phyloP scores from a whole-genome alignment of 2,888 invertebrate genomes.

The Perdita meconis region DNA sequence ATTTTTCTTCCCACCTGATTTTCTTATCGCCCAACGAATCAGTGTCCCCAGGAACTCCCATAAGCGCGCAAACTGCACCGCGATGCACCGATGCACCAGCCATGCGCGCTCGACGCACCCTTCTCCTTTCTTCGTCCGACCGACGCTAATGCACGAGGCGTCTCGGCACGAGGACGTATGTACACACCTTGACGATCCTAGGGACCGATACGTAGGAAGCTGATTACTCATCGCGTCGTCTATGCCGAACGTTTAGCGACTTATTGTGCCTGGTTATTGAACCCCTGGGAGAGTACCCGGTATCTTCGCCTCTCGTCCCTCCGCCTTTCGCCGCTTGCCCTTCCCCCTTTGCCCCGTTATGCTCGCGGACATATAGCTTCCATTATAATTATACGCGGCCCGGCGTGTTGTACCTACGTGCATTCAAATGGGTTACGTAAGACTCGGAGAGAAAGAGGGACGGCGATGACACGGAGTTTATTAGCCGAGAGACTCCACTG shows the following conservation, averaged over 20 bases:
- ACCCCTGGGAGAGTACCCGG: slow-evolving; percentile 76
- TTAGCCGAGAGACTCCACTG: slow-evolving; percentile 39
- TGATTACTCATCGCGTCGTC: slow-evolving; percentile 74
- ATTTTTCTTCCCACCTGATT: background rate
- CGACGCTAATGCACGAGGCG: slow-evolving; percentile 42
- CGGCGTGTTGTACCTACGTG: slow-evolving; percentile 53
- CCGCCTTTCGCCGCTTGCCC: background rate
- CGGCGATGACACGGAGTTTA: slow-evolving; percentile 57
- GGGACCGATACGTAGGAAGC: slow-evolving; percentile 67
- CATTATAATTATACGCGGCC: slow-evolving; percentile 65
- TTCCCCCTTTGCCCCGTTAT: slow-evolving; percentile 47
- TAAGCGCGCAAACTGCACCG: slow-evolving; percentile 3
- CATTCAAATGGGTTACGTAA: slow-evolving; percentile 65
- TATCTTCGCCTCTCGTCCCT: slow-evolving; percentile 24
- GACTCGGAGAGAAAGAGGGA: slow-evolving; percentile 29
- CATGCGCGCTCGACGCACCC: background rate
- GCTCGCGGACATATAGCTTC: slow-evolving; percentile 55
- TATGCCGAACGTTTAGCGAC: slow-evolving; percentile 69
- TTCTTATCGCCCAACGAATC: background rate
- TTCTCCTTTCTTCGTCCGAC: slow-evolving; percentile 14
- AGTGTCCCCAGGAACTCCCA: background rate
- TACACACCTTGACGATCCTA: slow-evolving; percentile 64
- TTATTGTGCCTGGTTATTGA: slow-evolving; percentile 81
- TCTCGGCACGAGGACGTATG: slow-evolving; percentile 47
- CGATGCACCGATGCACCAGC: slow-evolving; percentile 6